Conservation (phyloP, 1,140 invertebrate genomes). For the Ptiloglossa arizonensis region DNA sequence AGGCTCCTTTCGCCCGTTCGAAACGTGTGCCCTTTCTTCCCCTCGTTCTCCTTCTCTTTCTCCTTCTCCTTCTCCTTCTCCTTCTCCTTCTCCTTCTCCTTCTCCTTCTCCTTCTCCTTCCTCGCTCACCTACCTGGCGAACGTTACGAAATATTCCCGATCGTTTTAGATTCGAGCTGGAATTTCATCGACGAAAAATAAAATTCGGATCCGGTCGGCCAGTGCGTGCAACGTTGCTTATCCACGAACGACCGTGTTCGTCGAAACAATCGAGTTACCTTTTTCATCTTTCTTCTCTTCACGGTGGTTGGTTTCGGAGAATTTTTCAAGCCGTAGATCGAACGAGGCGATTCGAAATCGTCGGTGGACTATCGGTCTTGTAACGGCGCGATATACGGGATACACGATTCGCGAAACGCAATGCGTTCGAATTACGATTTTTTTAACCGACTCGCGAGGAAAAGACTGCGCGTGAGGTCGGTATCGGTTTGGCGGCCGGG, state of each 20-base stretch:
- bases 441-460: conserved; percentile 1
- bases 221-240: background rate
- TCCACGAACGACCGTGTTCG: background rate
- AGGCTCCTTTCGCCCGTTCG: conserved; percentile 32
- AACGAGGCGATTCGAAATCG: background rate
- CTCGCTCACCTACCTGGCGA: conserved; percentile 41
- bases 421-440: conserved; percentile 16
- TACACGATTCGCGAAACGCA: no score
- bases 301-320: background rate
- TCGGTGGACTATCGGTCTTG: no score
- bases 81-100: conserved; percentile 53
- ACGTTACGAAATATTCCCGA: conserved; percentile 60
- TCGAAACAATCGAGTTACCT: conserved; percentile 1
- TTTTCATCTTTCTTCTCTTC: background rate
- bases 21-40: conserved; percentile 3
- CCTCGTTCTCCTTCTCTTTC: background rate
- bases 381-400: no score
- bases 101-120: conserved; percentile 37
- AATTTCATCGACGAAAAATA: conserved; percentile 50
- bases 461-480: background rate
- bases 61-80: conserved; percentile 25
- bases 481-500: conserved; percentile 42
- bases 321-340: background rate
- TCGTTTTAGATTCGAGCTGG: conserved; percentile 52
- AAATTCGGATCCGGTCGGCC: background rate